Conservation (phyloP, 2,113 vertebrate genomes). For the Ceyx cyanopectus region DNA sequence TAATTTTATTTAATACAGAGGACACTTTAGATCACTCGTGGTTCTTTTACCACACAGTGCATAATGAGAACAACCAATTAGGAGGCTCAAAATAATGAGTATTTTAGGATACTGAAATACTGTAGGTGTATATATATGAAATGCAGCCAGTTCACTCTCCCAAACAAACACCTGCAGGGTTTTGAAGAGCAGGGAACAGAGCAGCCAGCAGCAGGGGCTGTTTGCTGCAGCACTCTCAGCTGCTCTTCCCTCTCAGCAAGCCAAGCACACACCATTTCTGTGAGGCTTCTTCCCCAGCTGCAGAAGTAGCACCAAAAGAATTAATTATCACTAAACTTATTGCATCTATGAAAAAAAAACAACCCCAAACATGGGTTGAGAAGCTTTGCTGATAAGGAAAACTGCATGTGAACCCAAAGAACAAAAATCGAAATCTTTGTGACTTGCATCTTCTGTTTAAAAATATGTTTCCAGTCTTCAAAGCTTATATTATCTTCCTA, state of each 20-base stretch:
- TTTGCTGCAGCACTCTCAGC: not conserved
- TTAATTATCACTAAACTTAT: not conserved
- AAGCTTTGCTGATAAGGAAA: not conserved
- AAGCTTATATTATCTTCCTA: not conserved
- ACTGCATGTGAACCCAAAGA: not conserved
- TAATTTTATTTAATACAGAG: conserved; percentile 1
- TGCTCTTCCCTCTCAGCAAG: not conserved
- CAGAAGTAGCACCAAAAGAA: not conserved
- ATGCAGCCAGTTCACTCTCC: not conserved
- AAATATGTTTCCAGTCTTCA: not conserved
- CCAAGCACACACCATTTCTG: not conserved
- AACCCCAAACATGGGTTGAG: not conserved
- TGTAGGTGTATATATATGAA: not conserved
- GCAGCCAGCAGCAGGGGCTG: not conserved
- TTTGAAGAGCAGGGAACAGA: not conserved
- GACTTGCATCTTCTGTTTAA: not conserved
- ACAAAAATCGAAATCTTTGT: not conserved
- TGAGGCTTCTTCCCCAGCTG: not conserved
- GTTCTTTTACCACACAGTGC: not conserved
- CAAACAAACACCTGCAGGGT: not conserved
- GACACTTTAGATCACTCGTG: not conserved
- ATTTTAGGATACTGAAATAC: not conserved
- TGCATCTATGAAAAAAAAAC: not conserved
- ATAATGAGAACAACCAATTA: not conserved
- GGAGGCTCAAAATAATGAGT: not conserved